Evolutionary conservation across 1,140 invertebrate genomes (phyloP).

Genomic region (Bradynema listronoti): DNA sequence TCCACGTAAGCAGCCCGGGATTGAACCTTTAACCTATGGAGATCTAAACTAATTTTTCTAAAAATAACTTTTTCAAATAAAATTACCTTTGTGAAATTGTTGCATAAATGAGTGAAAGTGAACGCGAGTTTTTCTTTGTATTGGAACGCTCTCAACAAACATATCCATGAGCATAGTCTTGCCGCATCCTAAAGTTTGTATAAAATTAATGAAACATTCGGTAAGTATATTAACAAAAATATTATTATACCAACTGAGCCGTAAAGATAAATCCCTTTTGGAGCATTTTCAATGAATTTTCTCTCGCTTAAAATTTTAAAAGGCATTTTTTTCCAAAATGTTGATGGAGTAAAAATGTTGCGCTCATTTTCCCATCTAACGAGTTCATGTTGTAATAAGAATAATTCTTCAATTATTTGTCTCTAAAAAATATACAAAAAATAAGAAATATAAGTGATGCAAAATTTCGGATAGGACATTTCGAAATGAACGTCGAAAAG

Average conservation of each 20-base stretch:
- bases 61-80: constrained; percentile 11
- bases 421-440: no score
- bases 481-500: no score
- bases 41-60: constrained; percentile 2
- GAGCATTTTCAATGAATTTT: constrained; percentile 13
- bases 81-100: constrained; percentile 72
- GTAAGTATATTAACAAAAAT: neutral
- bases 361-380: no score
- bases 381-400: no score
- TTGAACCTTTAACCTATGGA: neutral
- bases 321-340: no score
- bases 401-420: no score
- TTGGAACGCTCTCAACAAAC: constrained; percentile 74
- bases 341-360: no score
- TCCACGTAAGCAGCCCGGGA: no score
- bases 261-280: constrained; percentile 62
- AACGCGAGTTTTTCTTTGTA: constrained; percentile 70
- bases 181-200: constrained; percentile 67
- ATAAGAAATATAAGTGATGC: no score
- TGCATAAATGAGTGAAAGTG: constrained; percentile 98
- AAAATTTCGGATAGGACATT: no score
- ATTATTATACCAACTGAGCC: constrained; percentile 61
- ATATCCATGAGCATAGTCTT: constrained; percentile 99
- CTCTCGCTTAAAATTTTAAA: no score
- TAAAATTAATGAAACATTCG: neutral